Conservation (phyloP, 2,797 vertebrate genomes). For the Pseudochirops corinnae region DNA sequence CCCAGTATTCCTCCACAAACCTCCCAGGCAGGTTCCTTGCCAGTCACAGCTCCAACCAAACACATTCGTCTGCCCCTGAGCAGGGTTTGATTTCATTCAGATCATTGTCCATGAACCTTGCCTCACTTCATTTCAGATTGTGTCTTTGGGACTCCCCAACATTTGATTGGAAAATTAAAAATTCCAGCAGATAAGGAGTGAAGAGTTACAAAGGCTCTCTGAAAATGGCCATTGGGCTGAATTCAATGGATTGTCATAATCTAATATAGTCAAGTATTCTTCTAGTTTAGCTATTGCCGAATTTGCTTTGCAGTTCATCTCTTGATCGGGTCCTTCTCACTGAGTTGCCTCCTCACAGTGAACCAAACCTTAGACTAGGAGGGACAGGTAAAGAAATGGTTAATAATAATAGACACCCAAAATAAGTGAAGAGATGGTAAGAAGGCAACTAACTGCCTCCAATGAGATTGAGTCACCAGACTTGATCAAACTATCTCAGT, state of each 20-base stretch:
- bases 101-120: not conserved
- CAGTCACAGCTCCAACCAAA: not conserved
- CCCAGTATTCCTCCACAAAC: not conserved
- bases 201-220: not conserved
- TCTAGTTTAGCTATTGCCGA: not conserved
- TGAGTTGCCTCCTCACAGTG: not conserved
- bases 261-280: not conserved
- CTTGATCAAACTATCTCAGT: not conserved
- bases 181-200: not conserved
- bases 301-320: not conserved
- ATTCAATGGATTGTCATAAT: not conserved
- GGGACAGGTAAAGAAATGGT: not conserved
- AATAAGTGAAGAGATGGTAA: not conserved
- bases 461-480: not conserved
- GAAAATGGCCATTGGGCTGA: not conserved
- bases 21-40: not conserved
- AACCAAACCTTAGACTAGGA: not conserved
- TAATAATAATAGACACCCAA: not conserved
- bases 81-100: not conserved
- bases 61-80: not conserved
- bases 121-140: not conserved
- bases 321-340: not conserved
- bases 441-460: not conserved
- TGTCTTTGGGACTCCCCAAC: not conserved
- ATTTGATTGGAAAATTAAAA: not conserved